Evolutionary conservation across 2,888 invertebrate species (phyloP), one percentile per base, ranked within the genome.

Genomic region (Brachypalpus laphriformis): DNA sequence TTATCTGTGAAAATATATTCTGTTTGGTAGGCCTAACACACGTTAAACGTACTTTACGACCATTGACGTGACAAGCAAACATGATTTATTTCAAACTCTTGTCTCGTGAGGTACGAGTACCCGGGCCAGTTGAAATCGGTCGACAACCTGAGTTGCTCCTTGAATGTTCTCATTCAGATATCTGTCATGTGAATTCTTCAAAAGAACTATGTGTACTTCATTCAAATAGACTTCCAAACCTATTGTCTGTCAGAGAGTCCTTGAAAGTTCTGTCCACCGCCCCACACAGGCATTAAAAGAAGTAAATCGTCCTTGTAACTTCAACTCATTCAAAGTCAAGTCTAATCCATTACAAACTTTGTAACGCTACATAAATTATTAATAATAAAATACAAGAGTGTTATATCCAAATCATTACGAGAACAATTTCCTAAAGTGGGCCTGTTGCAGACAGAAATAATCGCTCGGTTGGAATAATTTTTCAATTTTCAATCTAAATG

Each of bases 401-500:
- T 3, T 25, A 57, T 63, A 59, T 61, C 70, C 8, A 45, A 71
- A 14, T 65, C 51, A 51, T 37, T 61, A 47, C 22, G 61, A 77
- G 66, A 82, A 56, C 42, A 68, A 74, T 42, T 68, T 72, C 42
- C 61, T 11, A 54, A 66, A 66, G 51, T 57, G 71, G 49, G 59
- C 51, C 59, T 61, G 59, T 51, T 65, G 78, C 78, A 49, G 82
- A 74, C 78, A 70, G 47, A 57, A 56, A 45, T 66, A 59, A 70
- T 63, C n/a, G n/a, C n/a, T n/a, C 63, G 57, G 42, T 63, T 59
- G 70, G 71, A 76, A 82, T 82, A 65, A 66, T 77, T 72, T 72
- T 59, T 66, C 66, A 76, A 66, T 76, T 76, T 65, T 14, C 57
- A 63, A 72, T 65, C 74, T 83, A 83, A 83, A 85, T 71, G 74